These are phyloP conservation scores for Xiphydria camelus DNA, from an alignment of 2,888 invertebrate genomes.

Conservation along the genomic window DNA sequence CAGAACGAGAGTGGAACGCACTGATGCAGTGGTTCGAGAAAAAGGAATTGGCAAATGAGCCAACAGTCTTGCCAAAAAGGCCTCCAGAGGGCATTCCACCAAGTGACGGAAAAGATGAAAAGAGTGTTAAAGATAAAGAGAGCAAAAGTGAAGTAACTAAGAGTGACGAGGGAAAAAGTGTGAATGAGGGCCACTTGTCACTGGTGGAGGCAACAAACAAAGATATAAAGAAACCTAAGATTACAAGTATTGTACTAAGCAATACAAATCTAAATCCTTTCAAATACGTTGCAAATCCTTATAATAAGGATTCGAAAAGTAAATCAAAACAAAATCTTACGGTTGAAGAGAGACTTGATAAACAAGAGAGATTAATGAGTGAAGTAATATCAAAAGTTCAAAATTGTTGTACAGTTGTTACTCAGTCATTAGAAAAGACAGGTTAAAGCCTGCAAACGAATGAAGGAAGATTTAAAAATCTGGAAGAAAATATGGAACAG, in stretches of 20 bases:
- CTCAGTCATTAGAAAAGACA: no score
- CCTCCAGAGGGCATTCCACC: neutral
- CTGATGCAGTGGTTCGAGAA: neutral
- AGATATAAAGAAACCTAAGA: neutral
- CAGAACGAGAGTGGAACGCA: no score
- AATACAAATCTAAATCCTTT: no score
- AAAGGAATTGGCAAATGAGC: neutral
- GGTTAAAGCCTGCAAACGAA: no score
- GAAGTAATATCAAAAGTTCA: no score
- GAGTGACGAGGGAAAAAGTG: neutral
- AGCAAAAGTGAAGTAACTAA: neutral
- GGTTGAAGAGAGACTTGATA: neutral
- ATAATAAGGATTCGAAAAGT: no score
- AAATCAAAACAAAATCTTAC: no score
- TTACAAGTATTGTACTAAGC: no score
- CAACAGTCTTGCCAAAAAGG: slow-evolving; percentile 1
- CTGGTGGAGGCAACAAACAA: neutral
- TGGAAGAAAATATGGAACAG: no score
- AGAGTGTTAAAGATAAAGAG: neutral
- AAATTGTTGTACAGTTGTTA: no score
- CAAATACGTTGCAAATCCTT: no score
- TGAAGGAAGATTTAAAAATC: no score
- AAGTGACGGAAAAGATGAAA: neutral
- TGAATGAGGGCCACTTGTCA: neutral
- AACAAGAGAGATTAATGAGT: slow-evolving; percentile 1